Base-by-base conservation (phyloP, 2,888 invertebrate species). In the Nasonia oneida region DNA sequence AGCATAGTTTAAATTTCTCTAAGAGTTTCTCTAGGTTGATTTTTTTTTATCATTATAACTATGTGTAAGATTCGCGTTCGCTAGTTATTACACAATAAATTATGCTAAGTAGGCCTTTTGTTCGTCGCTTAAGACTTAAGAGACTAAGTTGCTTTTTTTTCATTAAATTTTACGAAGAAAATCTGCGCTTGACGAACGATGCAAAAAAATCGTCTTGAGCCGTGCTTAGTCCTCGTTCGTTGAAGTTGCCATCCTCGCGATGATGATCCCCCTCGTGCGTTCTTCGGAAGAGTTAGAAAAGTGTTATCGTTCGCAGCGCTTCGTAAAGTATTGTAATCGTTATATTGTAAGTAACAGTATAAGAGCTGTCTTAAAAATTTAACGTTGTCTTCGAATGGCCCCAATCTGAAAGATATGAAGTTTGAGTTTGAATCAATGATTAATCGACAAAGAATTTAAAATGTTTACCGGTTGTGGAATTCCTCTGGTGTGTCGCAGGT, bases 301-400 rank as follows among this genome's bases (percentile, higher is more conserved):
- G 67, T 79, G 1, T 84, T 61, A 61, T 86, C 70, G 74, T 79
- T 73, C 42, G 70, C 33, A 81, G 23, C 64, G 81, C 81, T 76
- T 86, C 77, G 74, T 78, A 84, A 61, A 23, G 14, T 77, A 76
- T 80, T 81, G 5, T 84, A 76, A 70, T 80, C 61, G 37, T 73
- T 76, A 83, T 6, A 33, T 64, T 67, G 53, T 73, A 79, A 57
- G 42, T 78, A 57, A 81, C 76, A 75, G 74, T 67, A 53, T 53
- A 81, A 67, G 67, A 73, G 39, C 80, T 82, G 82, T 74, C 81
- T 90, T 91, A 91, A 90, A 92, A 92, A 91, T 88, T 90, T 91
- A 90, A 91, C 91, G 90, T 91, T 92, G 91, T 91, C 90, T 91
- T 91, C 89, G 89, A 92, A 91, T 93, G 93, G 93, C 93, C 93